phyloP scores from a whole-genome alignment of 1,140 invertebrate genomes.

The Drosophila arawakana region DNA sequence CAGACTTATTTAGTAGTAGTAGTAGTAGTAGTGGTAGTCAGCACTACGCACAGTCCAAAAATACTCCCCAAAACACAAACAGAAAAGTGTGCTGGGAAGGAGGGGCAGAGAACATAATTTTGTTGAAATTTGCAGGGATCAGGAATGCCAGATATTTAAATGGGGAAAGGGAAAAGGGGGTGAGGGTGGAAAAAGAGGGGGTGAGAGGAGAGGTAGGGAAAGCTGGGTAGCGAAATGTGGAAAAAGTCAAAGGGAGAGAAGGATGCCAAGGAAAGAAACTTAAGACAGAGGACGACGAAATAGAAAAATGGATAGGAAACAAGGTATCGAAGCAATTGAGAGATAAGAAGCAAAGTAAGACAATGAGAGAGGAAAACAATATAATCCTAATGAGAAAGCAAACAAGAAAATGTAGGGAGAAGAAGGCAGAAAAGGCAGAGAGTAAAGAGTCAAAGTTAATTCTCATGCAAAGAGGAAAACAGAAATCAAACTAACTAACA shows the following conservation, averaged over 20 bases:
- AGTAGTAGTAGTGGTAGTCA: neutral
- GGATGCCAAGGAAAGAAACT: neutral
- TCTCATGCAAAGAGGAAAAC: too few species aligned
- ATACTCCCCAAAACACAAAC: slow-evolving; percentile 23
- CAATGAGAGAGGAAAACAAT: too few species aligned
- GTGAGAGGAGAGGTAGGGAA: neutral
- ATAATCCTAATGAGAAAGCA: too few species aligned
- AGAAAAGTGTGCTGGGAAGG: neutral
- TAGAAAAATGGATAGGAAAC: neutral
- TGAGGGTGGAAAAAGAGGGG: neutral
- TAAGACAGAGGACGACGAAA: neutral
- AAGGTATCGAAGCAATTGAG: too few species aligned
- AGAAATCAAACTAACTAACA: neutral
- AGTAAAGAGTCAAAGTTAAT: neutral
- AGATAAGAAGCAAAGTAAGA: too few species aligned
- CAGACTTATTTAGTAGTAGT: slow-evolving; percentile 1
- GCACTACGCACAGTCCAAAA: slow-evolving; percentile 43
- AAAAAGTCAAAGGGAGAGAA: too few species aligned
- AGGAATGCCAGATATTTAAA: slow-evolving; percentile 13
- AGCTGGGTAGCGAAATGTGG: too few species aligned
- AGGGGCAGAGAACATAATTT: slow-evolving; percentile 66
- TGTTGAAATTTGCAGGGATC: slow-evolving; percentile 25
- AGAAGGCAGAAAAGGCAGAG: too few species aligned
- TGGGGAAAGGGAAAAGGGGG: neutral
- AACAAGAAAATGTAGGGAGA: too few species aligned